Evolutionary conservation across 1,140 invertebrate genomes (phyloP).

Genomic region (Sipha flava): DNA sequence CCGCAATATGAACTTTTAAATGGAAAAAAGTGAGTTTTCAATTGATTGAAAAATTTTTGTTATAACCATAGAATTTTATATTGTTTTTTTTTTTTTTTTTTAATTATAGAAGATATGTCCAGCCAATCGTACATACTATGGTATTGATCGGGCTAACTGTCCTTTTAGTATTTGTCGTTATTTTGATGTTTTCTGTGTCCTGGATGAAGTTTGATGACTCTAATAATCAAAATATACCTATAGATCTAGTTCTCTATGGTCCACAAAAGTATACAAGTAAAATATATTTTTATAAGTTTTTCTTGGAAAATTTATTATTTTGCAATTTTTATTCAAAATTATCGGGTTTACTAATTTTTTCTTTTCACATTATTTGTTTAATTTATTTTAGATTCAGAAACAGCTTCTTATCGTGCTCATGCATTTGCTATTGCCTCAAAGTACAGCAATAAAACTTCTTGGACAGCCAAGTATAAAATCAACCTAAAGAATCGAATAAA

Average conservation of each 20-base stretch:
- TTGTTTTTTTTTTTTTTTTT: neutral
- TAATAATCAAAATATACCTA: neutral
- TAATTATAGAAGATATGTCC: neutral
- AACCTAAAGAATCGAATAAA: conserved; percentile 1
- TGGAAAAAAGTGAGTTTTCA: neutral
- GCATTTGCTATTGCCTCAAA: neutral
- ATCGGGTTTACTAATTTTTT: neutral
- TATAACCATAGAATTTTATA: too few relatives aligned
- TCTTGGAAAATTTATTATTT: neutral
- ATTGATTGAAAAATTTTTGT: neutral
- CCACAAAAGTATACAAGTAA: conserved; percentile 12
- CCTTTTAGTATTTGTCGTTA: neutral
- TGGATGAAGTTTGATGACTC: conserved; percentile 5
- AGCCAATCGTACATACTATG: conserved; percentile 1
- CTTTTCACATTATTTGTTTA: neutral
- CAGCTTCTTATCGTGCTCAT: neutral
- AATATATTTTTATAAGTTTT: neutral
- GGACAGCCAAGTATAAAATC: neutral
- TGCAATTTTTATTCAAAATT: neutral
- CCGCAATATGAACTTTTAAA: conserved; percentile 10
- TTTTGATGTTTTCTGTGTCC: conserved; percentile 15
- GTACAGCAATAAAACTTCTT: neutral
- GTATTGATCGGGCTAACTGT: neutral
- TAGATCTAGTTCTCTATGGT: neutral
- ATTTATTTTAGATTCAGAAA: neutral